phyloP scores from a whole-genome alignment of 2,888 invertebrate species.

The Oxyscelio sp. region DNA sequence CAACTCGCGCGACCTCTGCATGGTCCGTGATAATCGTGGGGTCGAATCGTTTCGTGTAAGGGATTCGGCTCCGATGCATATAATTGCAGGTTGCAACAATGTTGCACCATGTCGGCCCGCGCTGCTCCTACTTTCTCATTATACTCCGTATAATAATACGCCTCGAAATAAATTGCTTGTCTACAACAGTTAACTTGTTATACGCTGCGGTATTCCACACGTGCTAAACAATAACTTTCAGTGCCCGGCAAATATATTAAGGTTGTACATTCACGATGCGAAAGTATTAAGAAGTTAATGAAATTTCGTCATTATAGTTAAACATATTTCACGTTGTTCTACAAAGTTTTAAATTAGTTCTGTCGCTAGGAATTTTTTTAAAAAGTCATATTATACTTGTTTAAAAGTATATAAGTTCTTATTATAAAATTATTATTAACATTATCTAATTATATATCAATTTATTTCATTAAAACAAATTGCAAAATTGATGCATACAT shows the following conservation, averaged over 20 bases:
- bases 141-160: slow-evolving; percentile 59
- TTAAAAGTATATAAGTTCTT: no score
- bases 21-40: slow-evolving; percentile 6
- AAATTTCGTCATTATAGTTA: no score
- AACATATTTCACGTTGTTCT: no score
- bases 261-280: no score
- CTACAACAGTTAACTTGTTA: slow-evolving; percentile 60
- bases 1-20: not conserved
- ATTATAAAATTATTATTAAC: no score
- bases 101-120: slow-evolving; percentile 38
- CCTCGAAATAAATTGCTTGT: slow-evolving; percentile 62
- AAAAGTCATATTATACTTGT: no score
- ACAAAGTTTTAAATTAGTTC: no score
- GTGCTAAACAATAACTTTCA: slow-evolving; percentile 47
- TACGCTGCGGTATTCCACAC: slow-evolving; percentile 47
- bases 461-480: no score
- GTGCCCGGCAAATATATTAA: slow-evolving; percentile 42
- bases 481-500: no score
- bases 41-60: not conserved
- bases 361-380: no score
- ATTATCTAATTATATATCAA: no score
- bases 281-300: no score
- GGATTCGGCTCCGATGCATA: slow-evolving; percentile 49
- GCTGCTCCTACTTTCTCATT: slow-evolving; percentile 54
- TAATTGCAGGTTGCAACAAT: slow-evolving; percentile 62